A percentile compares a stretch with the other conserved stretches of the same genome.
These are phyloP conservation scores for Prochilodus magdalenae DNA, from an alignment of 2,113 vertebrate genomes.

Conservation along the genomic window DNA sequence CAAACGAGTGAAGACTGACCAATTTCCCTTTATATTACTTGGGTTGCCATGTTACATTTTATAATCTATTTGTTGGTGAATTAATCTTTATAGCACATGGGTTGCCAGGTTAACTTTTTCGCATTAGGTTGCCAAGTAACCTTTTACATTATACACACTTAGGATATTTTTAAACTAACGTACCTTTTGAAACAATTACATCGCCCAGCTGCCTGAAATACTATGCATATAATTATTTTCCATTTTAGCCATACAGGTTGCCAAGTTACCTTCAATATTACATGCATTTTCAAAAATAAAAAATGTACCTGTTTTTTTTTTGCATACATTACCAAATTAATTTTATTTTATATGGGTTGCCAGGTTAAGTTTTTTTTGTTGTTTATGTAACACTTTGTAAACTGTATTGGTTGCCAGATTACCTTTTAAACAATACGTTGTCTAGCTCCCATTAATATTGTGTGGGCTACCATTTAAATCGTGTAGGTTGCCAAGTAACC, in stretches of 20 bases:
- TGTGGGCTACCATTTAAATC: too few species aligned
- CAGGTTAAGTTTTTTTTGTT: background rate
- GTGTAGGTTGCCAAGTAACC: constrained; percentile 72
- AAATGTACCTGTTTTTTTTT: too few species aligned
- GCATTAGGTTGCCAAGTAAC: background rate
- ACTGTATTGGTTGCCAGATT: background rate
- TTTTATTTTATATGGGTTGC: background rate
- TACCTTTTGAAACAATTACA: background rate
- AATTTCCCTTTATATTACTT: background rate
- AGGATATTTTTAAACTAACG: too few species aligned
- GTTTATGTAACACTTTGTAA: too few species aligned
- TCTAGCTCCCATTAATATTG: too few species aligned
- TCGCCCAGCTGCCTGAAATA: background rate
- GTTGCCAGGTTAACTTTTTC: background rate
- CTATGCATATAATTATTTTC: background rate
- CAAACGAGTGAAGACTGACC: background rate
- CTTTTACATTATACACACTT: too few species aligned
- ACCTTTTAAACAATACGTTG: background rate
- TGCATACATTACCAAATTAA: background rate
- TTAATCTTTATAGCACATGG: background rate
- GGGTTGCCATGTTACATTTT: constrained; percentile 77
- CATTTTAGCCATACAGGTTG: background rate
- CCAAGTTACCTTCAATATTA: background rate
- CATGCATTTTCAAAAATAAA: too few species aligned
- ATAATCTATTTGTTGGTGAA: constrained; percentile 91